Evolutionary conservation across 2,113 vertebrate species (phyloP), one percentile per base, ranked within the genome.

Genomic region (Heteronetta atricapilla): DNA sequence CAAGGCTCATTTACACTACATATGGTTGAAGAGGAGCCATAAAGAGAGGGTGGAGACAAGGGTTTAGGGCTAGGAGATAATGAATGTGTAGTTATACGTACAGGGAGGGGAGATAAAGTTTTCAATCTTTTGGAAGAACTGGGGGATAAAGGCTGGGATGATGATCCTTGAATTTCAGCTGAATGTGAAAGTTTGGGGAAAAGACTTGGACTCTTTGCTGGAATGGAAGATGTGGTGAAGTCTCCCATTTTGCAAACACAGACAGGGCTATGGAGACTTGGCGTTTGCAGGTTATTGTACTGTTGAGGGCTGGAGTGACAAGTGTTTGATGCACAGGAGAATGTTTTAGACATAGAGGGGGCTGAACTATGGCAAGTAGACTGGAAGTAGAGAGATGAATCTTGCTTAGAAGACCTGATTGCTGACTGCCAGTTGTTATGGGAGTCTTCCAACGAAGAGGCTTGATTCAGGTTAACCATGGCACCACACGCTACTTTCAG

Each of bases 31-130:
- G 98, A 98, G 31, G 98, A 98, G 40, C 98, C 97, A 0, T 96
- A 96, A 70, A 97, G 62, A 87, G 95, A 96, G 38, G 98, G 96
- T 87, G 98, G 96, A 89, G 98, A 93, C 63, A 98, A 88, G 62
- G 99, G 96, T 86, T 98, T 98, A 13, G 98, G 98, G 33, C 98
- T 99, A 8, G 99, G 98, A 53, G 97, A 98, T 18, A 99, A 98
- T 44, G 98, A 82, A 70, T 98, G 98, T 52, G 94, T 97, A 96
- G 96, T 96, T 82, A 99, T 91, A 46, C 96, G 97, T 33, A 99
- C 88, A 13, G 99, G 98, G 56, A 98, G 89, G 40, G 98, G 98
- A 8, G 98, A 97, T 74, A 99, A 98, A 62, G 97, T 10, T 6
- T 97, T 97, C 2, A 97, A 97, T 81, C 85, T 97, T 81, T 97